Percentiles rank a stretch among this genome's conserved stretches.
These are phyloP conservation scores for Monopterus albus DNA, from an alignment of 2,113 vertebrate species.

Conservation along the genomic window DNA sequence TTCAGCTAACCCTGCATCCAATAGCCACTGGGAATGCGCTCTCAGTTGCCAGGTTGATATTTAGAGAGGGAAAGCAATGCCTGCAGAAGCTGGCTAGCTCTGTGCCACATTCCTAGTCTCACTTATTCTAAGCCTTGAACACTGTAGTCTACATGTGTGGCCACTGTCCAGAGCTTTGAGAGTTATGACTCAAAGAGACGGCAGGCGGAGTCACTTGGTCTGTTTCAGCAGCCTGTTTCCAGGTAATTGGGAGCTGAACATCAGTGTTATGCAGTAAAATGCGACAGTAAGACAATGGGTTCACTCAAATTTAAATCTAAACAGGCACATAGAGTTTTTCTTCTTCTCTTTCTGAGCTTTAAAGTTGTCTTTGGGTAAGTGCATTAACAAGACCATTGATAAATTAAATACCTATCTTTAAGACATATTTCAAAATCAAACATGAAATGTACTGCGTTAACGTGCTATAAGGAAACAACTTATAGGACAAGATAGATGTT, in stretches of 20 bases:
- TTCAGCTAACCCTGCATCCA: constrained; percentile 32
- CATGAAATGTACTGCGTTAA: no score
- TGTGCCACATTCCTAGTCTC: constrained; percentile 60
- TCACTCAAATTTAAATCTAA: no score
- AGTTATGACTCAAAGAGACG: constrained; percentile 44
- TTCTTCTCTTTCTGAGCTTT: no score
- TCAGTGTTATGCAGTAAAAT: not conserved
- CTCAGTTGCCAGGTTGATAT: constrained; percentile 51
- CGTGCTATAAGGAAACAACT: no score
- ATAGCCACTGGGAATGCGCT: constrained; percentile 1
- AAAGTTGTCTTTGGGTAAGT: no score
- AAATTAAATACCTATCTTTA: no score
- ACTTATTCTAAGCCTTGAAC: constrained; percentile 57
- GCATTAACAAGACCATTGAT: no score
- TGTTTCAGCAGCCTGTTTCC: constrained; percentile 8
- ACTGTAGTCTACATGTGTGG: constrained; percentile 29
- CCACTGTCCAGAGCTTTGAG: constrained; percentile 31
- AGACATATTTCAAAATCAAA: no score
- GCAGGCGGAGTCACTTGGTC: not conserved
- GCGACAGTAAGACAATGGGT: no score
- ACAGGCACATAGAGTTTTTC: no score
- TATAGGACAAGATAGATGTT: no score
- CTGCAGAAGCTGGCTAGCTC: constrained; percentile 48
- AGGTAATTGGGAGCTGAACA: not conserved
- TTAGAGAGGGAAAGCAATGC: constrained; percentile 41